Evolutionary conservation across 2,797 vertebrate species (phyloP).

Genomic region (Dromococcyx pavoninus): DNA sequence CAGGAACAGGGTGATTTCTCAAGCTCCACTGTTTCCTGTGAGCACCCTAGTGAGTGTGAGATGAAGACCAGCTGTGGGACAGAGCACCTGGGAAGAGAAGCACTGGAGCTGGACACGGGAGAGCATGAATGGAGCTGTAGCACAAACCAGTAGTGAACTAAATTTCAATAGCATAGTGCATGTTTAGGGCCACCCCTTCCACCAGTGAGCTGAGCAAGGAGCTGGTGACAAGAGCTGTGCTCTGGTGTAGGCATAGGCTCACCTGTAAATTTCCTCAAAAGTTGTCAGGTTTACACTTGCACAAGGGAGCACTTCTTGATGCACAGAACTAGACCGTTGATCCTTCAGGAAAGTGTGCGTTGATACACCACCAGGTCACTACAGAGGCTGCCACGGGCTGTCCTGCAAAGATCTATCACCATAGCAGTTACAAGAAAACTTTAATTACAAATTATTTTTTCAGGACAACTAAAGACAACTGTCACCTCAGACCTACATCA

Average conservation of each 20-base stretch:
- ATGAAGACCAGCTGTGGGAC: not conserved
- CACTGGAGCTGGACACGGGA: not conserved
- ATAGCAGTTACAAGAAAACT: not conserved
- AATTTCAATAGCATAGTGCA: not conserved
- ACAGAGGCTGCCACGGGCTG: rapidly evolving
- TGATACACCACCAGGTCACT: rapidly evolving
- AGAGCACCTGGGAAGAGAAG: not conserved
- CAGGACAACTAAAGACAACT: not conserved
- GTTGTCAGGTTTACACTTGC: not conserved
- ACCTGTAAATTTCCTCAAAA: not conserved
- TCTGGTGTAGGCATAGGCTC: not conserved
- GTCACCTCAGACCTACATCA: not conserved
- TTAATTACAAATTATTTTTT: not conserved
- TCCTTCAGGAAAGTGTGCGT: rapidly evolving
- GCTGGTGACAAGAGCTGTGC: not conserved
- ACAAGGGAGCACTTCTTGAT: not conserved
- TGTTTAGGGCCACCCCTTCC: not conserved
- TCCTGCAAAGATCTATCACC: not conserved
- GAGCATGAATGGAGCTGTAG: not conserved
- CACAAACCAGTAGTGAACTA: not conserved
- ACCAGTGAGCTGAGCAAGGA: not conserved
- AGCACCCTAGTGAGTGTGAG: not conserved
- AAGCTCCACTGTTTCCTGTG: not conserved
- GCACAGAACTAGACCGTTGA: not conserved
- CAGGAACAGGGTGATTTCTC: not conserved